Conservation (phyloP, 2,797 vertebrate genomes). For the Cyprinodon diabolis region DNA sequence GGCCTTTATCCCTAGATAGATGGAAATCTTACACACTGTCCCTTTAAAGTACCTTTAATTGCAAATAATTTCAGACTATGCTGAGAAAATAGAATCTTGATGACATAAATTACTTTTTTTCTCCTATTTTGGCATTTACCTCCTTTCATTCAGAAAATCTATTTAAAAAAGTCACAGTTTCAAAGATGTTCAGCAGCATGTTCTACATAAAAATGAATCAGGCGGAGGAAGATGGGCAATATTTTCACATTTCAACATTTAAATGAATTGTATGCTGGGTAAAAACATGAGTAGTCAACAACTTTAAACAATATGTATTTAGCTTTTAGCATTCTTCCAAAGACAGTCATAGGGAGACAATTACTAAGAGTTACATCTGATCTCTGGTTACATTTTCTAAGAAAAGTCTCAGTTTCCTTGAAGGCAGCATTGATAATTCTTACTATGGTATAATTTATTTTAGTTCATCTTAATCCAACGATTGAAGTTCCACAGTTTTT, state of each 20-base stretch:
- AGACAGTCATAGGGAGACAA: conserved; percentile 19
- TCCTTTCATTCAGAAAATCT: background rate
- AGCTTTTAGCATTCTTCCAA: conserved; percentile 7
- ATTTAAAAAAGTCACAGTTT: conserved; percentile 6
- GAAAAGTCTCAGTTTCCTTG: conserved; percentile 45
- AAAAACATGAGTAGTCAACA: conserved; percentile 4
- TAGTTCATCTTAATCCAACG: conserved; percentile 11
- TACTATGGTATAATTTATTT: conserved; percentile 39
- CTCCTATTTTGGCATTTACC: background rate
- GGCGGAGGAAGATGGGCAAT: background rate
- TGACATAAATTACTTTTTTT: background rate
- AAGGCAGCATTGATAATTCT: conserved; percentile 56
- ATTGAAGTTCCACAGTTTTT: conserved; percentile 15
- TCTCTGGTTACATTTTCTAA: conserved; percentile 14
- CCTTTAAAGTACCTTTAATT: background rate
- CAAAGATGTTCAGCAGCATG: conserved; percentile 1
- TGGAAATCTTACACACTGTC: too few species aligned
- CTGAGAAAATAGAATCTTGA: background rate
- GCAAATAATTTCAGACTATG: background rate
- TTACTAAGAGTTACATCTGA: conserved; percentile 44
- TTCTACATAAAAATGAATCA: conserved; percentile 17
- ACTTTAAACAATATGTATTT: conserved; percentile 4
- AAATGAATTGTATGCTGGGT: conserved; percentile 12
- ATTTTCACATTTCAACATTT: conserved; percentile 10
- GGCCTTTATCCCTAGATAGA: too few species aligned